Conservation (phyloP, 2,113 vertebrate species). For the Dicentrarchus labrax region DNA sequence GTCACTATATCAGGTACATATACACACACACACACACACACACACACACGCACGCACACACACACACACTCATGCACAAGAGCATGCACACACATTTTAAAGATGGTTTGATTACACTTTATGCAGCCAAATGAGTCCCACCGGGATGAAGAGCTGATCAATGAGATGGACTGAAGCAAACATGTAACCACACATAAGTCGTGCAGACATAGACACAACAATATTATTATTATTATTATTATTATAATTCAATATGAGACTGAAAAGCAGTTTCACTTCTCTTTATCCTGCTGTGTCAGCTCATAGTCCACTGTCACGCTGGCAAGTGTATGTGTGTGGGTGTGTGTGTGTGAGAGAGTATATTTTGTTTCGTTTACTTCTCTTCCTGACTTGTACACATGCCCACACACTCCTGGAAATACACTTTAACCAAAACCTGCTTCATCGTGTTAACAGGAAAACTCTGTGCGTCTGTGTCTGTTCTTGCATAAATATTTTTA, state of each 20-base stretch:
- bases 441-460: too few species aligned
- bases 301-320: not conserved
- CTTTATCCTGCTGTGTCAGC: not conserved
- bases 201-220: too few species aligned
- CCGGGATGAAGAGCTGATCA: not conserved
- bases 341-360: not conserved
- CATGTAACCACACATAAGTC: too few species aligned
- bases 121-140: not conserved
- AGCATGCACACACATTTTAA: not conserved
- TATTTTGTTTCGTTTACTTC: not conserved
- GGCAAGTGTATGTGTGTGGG: not conserved
- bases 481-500: slow-evolving; percentile 2
- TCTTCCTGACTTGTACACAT: not conserved
- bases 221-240: too few species aligned
- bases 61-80: not conserved
- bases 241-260: not conserved
- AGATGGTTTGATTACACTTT: not conserved
- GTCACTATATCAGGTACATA: slow-evolving; percentile 96
- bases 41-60: not conserved
- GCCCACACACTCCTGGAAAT: not conserved
- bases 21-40: slow-evolving; percentile 17
- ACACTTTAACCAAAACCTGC: not conserved
- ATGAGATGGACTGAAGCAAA: too few species aligned
- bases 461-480: not conserved
- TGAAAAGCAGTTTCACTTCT: slow-evolving; percentile 34